phyloP scores from a whole-genome alignment of 1,140 invertebrate genomes.

The Diorhabda sublineata region DNA sequence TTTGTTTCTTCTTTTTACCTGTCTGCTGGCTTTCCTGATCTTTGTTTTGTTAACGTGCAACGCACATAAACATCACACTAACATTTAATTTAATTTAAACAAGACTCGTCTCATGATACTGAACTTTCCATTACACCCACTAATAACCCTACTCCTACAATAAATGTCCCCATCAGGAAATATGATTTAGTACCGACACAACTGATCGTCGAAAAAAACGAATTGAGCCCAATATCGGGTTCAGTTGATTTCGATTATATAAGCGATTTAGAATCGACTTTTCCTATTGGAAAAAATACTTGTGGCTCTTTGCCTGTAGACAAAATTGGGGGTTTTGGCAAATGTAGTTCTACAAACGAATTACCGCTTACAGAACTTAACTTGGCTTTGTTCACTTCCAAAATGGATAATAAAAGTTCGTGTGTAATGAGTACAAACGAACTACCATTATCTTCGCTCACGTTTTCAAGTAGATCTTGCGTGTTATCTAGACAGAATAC shows the following conservation, averaged over 20 bases:
- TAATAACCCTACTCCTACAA: conserved; percentile 13
- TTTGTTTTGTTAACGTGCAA: conserved; percentile 18
- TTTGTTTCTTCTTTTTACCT: conserved; percentile 36
- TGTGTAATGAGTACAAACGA: conserved; percentile 54
- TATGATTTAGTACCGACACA: too few species aligned
- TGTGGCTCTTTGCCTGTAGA: background rate
- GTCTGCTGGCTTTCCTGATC: conserved; percentile 27
- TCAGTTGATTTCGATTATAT: conserved; percentile 38
- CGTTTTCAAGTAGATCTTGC: conserved; percentile 36
- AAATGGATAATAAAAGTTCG: conserved; percentile 43
- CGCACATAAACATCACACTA: conserved; percentile 4
- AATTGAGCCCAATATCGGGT: conserved; percentile 43
- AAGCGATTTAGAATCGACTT: conserved; percentile 34
- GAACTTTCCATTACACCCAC: conserved; percentile 35
- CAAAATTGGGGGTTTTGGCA: background rate
- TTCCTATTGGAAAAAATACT: conserved; percentile 21
- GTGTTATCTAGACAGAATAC: conserved; percentile 32
- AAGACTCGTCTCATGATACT: conserved; percentile 32
- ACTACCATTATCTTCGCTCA: conserved; percentile 56
- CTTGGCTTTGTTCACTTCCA: conserved; percentile 41
- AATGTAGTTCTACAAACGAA: conserved; percentile 48
- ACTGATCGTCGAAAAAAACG: conserved; percentile 17
- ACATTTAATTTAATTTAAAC: conserved; percentile 25
- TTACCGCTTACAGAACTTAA: conserved; percentile 47
- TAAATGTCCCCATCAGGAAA: too few species aligned